Evolutionary conservation across 2,113 vertebrate genomes (phyloP), one percentile per base, ranked within the genome.

Genomic region (Hemiprocne comata): DNA sequence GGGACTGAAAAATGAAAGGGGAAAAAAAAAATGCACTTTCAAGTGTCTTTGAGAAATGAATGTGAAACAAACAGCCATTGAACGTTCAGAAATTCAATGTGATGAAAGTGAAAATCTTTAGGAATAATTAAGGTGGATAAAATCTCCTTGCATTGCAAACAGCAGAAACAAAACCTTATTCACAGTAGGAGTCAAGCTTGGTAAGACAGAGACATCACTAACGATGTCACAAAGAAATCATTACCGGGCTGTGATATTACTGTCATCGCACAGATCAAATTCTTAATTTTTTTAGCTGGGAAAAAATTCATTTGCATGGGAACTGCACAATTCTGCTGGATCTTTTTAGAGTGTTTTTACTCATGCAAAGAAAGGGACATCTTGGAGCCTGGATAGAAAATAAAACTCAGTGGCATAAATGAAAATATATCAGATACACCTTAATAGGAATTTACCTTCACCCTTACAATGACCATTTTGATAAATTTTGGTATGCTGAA

Each of bases 61-160:
- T 88, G 46, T 89, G 81, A 93, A 94, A 82, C 51, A 87, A 95
- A 61, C 44, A 51, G 33, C 34, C 86, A 73, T 79, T 81, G 90
- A 82, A 78, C 79, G 81, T 58, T 96, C 36, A 86, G 84, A 96
- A 97, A 96, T 95, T 96, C 74, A 83, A 38, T 95, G 91, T 93
- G n/a, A 38, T 62, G 88, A 90, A 96, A 85, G 80, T 72, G 79
- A 79, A 96, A 96, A 83, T 97, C 94, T 97, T 94, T 95, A 93
- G 69, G 85, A 94, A 85, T 94, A 87, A 93, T 71, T 93, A 97
- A 74, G 64, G 9, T 86, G 93, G 46, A 82, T 74, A 89, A 96
- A 94, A 71, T 88, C 46, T 75, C 84, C 54, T 92, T 94, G 77
- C 67, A 48, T 62, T 92, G 26, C 86, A 85, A 93, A 78, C 79